phyloP scores from a whole-genome alignment of 2,113 vertebrate species.

The Python bivittatus region DNA sequence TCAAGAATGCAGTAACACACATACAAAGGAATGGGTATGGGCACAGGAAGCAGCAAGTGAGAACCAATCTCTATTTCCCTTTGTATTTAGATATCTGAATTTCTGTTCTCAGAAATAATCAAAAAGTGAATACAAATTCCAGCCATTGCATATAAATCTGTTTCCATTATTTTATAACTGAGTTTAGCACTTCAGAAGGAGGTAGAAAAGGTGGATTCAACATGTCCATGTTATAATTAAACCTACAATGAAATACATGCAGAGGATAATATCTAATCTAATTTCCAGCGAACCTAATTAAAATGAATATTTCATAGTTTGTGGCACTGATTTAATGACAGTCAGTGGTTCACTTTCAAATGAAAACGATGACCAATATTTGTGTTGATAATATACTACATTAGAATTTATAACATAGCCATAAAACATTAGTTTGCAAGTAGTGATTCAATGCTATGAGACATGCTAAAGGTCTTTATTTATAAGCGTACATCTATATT shows the following conservation, averaged over 20 bases:
- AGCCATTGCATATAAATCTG: background rate
- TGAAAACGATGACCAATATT: background rate
- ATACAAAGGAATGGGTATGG: background rate
- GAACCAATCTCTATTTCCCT: background rate
- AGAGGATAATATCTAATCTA: constrained; percentile 3
- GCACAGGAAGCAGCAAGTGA: background rate
- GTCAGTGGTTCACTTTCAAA: constrained; percentile 14
- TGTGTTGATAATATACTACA: background rate
- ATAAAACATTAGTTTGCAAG: background rate
- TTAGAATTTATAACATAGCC: constrained; percentile 1
- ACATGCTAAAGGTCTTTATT: background rate
- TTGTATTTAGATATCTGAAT: background rate
- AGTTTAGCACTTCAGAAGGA: background rate
- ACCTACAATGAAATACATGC: constrained; percentile 41
- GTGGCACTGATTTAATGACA: constrained; percentile 2
- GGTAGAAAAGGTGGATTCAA: background rate
- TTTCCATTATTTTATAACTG: background rate
- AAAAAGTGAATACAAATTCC: background rate
- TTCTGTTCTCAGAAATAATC: background rate
- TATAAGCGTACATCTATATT: background rate
- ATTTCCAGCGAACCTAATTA: constrained; percentile 22
- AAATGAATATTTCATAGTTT: constrained; percentile 7
- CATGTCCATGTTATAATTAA: background rate
- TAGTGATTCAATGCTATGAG: background rate
- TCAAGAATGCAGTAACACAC: background rate